phyloP scores from a whole-genome alignment of 2,113 vertebrate species.

The Sus scrofa region DNA sequence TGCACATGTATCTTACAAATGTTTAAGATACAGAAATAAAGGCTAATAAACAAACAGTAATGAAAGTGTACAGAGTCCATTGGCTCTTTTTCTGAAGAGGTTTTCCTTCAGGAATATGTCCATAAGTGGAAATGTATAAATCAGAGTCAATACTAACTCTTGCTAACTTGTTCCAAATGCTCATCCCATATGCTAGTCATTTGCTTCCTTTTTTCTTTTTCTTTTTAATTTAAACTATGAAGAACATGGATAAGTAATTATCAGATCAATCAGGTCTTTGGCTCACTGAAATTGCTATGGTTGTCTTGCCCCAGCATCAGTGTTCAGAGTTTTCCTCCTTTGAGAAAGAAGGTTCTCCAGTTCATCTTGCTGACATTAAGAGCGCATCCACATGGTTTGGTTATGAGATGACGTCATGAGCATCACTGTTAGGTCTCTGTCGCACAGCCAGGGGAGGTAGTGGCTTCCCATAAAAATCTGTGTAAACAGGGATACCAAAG shows the following conservation, averaged over 20 bases:
- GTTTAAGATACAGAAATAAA: constrained; percentile 80
- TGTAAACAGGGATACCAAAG: constrained; percentile 56
- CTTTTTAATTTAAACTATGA: constrained; percentile 53
- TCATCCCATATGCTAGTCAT: background rate
- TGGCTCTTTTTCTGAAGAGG: constrained; percentile 55
- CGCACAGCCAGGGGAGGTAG: constrained; percentile 85
- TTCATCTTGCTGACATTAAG: background rate
- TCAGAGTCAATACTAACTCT: constrained; percentile 32
- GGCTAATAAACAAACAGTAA: constrained; percentile 55
- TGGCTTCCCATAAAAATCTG: constrained; percentile 90
- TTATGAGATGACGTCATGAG: constrained; percentile 87
- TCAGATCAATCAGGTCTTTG: background rate
- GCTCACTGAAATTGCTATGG: constrained; percentile 31
- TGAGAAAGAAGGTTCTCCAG: constrained; percentile 24
- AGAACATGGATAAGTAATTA: constrained; percentile 70
- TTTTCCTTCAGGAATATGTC: constrained; percentile 77
- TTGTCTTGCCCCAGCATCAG: background rate
- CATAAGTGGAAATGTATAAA: constrained; percentile 38
- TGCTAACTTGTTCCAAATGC: constrained; percentile 31
- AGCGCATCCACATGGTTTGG: background rate
- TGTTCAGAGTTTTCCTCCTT: constrained; percentile 46
- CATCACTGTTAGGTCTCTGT: constrained; percentile 89
- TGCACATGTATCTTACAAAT: constrained; percentile 81
- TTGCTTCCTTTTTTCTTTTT: background rate
- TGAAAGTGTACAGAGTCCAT: constrained; percentile 63